Evolutionary conservation across 1,140 invertebrate genomes (phyloP).

Genomic region (Agraylea sexmaculata): DNA sequence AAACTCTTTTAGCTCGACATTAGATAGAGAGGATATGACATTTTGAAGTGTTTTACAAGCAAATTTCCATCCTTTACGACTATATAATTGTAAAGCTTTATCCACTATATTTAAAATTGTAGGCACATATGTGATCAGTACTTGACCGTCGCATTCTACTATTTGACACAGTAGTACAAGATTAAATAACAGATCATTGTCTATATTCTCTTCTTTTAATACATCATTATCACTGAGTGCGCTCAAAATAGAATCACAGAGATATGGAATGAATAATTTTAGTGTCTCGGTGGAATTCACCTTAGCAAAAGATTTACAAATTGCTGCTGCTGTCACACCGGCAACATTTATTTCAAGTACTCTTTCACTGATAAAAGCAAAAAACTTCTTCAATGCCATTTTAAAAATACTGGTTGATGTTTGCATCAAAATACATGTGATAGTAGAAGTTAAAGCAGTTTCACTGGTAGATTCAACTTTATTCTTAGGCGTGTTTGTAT

Average conservation of each 20-base stretch:
- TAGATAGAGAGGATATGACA: slow-evolving; percentile 27
- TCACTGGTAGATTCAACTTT: slow-evolving; percentile 60
- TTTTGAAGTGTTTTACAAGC: slow-evolving; percentile 37
- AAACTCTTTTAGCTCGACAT: slow-evolving; percentile 50
- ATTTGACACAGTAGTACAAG: slow-evolving; percentile 64
- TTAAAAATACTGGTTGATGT: slow-evolving; percentile 44
- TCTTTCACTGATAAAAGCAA: slow-evolving; percentile 55
- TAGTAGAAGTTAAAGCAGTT: slow-evolving; percentile 53
- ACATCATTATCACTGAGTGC: slow-evolving; percentile 43
- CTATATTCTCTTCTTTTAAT: slow-evolving; percentile 57
- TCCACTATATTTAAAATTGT: slow-evolving; percentile 48
- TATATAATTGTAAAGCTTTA: slow-evolving; percentile 48
- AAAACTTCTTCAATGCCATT: slow-evolving; percentile 61
- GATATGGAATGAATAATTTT: slow-evolving; percentile 56
- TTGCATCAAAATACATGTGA: slow-evolving; percentile 49
- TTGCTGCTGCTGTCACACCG: slow-evolving; percentile 59
- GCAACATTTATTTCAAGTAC: slow-evolving; percentile 75
- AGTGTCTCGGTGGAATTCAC: slow-evolving; percentile 56
- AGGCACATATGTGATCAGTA: slow-evolving; percentile 50
- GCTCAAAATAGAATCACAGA: slow-evolving; percentile 49
- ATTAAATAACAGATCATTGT: slow-evolving; percentile 69
- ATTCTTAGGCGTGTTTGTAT: slow-evolving; percentile 46
- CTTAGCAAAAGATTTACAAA: slow-evolving; percentile 58
- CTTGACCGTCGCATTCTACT: slow-evolving; percentile 47
- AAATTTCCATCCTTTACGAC: slow-evolving; percentile 46